Evolutionary conservation across 1,140 invertebrate genomes (phyloP), one percentile per base, ranked within the genome.

Genomic region (Sarcophaga peregrina): DNA sequence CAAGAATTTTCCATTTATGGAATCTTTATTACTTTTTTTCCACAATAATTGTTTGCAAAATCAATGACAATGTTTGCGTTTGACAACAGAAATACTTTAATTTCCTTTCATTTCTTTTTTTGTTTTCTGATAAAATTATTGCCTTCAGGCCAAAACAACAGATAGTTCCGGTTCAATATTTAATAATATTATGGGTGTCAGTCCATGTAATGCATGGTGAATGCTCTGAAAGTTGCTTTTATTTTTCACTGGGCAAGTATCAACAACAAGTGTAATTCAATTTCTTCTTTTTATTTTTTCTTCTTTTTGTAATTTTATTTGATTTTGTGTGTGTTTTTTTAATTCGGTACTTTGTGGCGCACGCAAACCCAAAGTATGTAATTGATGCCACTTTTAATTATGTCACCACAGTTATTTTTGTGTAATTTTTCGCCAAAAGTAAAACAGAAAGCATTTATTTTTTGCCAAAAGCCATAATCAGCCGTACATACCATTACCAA

Each of bases 401-500:
- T 37, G 62, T 52, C 3, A 52, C 50, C 46, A 11, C 47, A 73
- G 62, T 68, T 73, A 74, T 82, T 25, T 72, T 20, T 37, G n/a
- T 37, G 25, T 37, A 37, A 37, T 37, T 37, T 37, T 37, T 13
- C 17, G 7, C 62, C 48, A 46, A 73, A 82, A 25, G 72, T 62
- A 37, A 20, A 74, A 82, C 48, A 75, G 74, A 74, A 74, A 50
- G 81, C 68, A 72, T 72, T 50, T 73, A 73, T 82, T 82, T 75
- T 20, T 15, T 25, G 72, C 25, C 25, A 37, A 37, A 37, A 37
- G 25, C 25, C 25, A 37, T 37, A 37, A 37, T 37, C 25, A 37
- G 1, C 1, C 25, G 4, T 2, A 37, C 25, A 37, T 37, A 37
- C 25, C 25, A 37, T 37, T 37, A 37, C 25, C 25, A 37, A 37